Base-by-base conservation (phyloP, 2,797 vertebrate genomes). In the Betta splendens region DNA sequence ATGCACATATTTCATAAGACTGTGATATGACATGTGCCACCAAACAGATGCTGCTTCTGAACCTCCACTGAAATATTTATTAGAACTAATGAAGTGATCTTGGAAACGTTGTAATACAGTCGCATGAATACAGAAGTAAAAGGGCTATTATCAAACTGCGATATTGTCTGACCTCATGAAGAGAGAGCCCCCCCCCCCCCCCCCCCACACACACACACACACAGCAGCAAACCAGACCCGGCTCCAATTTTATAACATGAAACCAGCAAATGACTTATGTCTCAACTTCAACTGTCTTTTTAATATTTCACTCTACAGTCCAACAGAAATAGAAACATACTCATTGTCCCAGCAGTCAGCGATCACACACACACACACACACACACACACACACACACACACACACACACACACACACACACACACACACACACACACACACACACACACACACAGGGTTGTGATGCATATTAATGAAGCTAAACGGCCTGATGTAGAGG, bases 381-480 rank as follows among this genome's bases (percentile, higher is more conserved):
- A 65, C 57, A 53, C 54, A 57, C 40, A 21, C 20, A 21, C 65
- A 49, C 46, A 53, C 50, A 64, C 31, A 65, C 57, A 53, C 54
- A 57, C 40, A 20, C 18, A 21, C 64, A 46, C 46, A 53, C 50
- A 64, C 31, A 65, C 57, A 53, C 54, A 22, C 62, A 58, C 60
- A 52, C 68, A 57, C 47, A 47, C 65, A 49, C 46, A 53, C 50
- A 64, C 31, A 65, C 57, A 53, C 54, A 57, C 40, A 21, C 20
- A 21, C n/a, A n/a, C n/a, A n/a, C n/a, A n/a, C n/a, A 22, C 81
- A 76, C 75, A 64, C 64, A 54, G 71, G 1, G 21, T 55, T 87
- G 90, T 87, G 85, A 91, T 90, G 85, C 89, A 91, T 91, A 89
- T 87, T 89, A 85, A 91, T 90, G 88, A 80, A 72, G 77, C 84